phyloP scores from a whole-genome alignment of 2,888 invertebrate species.

The Brachyptera risi region DNA sequence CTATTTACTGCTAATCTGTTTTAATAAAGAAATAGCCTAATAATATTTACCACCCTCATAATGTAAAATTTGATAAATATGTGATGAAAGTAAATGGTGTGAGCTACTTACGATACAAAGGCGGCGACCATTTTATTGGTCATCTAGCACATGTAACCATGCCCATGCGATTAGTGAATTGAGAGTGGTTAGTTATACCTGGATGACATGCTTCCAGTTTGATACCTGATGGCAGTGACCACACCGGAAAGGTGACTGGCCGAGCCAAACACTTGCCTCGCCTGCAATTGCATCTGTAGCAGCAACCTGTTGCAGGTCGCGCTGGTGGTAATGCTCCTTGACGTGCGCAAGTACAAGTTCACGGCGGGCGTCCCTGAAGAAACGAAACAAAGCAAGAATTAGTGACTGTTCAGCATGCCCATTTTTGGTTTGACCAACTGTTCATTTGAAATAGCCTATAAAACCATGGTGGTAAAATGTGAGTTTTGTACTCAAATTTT shows the following conservation, averaged over 20 bases:
- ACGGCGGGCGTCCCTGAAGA: conserved; percentile 56
- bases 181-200: conserved; percentile 51
- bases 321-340: conserved; percentile 54
- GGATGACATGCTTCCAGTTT: conserved; percentile 82
- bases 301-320: conserved; percentile 26
- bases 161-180: conserved; percentile 14
- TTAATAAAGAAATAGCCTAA: no score
- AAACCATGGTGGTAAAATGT: no score
- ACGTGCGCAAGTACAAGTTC: conserved; percentile 63
- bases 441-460: no score
- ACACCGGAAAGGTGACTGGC: conserved; percentile 59
- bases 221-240: conserved; percentile 78
- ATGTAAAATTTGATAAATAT: conserved; percentile 9
- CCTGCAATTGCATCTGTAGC: conserved; percentile 37
- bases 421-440: no score
- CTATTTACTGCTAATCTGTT: no score
- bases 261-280: conserved; percentile 54
- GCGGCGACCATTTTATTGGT: neutral
- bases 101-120: neutral
- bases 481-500: no score
- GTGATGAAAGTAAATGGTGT: conserved; percentile 30
- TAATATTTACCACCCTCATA: no score
- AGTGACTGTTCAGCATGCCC: no score
- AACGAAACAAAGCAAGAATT: conserved; percentile 28
- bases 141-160: neutral